Percentiles rank a stretch among this genome's conserved stretches.
phyloP scores from a whole-genome alignment of 1,140 invertebrate genomes.

The Solenopsis invicta region DNA sequence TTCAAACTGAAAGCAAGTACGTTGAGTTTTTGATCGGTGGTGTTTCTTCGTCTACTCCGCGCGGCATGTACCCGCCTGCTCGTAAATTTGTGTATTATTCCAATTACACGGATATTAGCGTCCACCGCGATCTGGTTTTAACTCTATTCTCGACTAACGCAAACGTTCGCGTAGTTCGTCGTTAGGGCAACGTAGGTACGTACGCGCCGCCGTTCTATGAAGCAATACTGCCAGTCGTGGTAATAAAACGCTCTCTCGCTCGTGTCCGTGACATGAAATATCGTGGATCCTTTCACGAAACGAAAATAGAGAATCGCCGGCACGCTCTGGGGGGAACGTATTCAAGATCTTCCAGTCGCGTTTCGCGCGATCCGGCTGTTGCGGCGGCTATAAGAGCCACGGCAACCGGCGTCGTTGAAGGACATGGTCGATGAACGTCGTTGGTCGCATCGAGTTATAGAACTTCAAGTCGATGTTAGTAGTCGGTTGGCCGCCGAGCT shows the following conservation, averaged over 20 bases:
- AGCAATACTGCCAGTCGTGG: conserved; percentile 30
- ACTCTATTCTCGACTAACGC: conserved; percentile 31
- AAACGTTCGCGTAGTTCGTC: background rate
- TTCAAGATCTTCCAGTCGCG: conserved; percentile 43
- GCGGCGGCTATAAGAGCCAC: background rate
- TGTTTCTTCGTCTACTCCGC: background rate
- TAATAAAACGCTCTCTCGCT: conserved; percentile 64
- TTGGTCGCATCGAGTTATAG: conserved; percentile 4
- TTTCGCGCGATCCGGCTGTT: conserved; percentile 31
- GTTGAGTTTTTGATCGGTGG: background rate
- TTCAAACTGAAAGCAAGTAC: background rate
- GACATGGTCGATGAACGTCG: conserved; percentile 19
- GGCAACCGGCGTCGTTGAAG: conserved; percentile 19
- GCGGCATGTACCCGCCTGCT: background rate
- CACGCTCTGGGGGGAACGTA: conserved; percentile 35
- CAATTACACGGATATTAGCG: conserved; percentile 39
- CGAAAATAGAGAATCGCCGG: conserved; percentile 53
- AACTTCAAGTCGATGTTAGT: background rate
- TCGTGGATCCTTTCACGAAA: conserved; percentile 65
- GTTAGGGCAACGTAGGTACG: conserved; percentile 31
- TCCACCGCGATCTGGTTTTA: background rate
- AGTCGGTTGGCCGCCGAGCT: background rate
- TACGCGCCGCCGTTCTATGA: conserved; percentile 37
- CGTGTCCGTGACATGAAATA: conserved; percentile 61
- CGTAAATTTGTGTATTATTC: conserved; percentile 19